phyloP scores from a whole-genome alignment of 2,113 vertebrate genomes.

The Climacteris rufus region DNA sequence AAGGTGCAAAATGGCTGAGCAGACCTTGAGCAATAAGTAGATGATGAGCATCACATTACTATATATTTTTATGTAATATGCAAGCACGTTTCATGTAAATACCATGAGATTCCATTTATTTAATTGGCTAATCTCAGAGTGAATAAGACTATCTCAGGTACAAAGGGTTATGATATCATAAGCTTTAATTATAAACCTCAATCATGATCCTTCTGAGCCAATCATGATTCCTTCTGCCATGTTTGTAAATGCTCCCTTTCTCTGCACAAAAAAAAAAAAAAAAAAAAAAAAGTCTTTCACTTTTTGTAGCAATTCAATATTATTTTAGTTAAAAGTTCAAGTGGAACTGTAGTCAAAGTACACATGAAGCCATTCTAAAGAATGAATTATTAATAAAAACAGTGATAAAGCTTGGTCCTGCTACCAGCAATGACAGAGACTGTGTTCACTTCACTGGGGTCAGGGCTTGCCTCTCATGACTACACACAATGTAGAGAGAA shows the following conservation, averaged over 20 bases:
- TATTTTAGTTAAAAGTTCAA: background rate
- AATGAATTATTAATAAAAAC: conserved; percentile 15
- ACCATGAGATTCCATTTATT: background rate
- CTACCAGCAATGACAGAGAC: background rate
- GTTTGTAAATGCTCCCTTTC: background rate
- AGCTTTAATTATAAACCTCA: background rate
- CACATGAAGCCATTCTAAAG: background rate
- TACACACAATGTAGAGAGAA: background rate
- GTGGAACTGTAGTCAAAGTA: background rate
- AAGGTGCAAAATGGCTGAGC: accelerated
- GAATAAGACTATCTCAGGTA: background rate
- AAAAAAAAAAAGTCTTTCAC: too few species aligned
- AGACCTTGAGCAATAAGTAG: background rate
- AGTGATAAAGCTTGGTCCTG: background rate
- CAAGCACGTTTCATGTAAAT: background rate
- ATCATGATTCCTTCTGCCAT: background rate
- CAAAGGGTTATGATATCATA: background rate
- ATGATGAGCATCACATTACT: background rate
- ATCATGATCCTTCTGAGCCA: background rate
- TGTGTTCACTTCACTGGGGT: background rate
- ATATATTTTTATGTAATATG: background rate
- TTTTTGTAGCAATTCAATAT: background rate
- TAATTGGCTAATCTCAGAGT: background rate
- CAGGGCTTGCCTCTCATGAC: background rate
- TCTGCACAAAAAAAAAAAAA: too few species aligned